These are phyloP conservation scores for Macquaria australasica DNA, from an alignment of 2,113 vertebrate genomes.

Conservation along the genomic window DNA sequence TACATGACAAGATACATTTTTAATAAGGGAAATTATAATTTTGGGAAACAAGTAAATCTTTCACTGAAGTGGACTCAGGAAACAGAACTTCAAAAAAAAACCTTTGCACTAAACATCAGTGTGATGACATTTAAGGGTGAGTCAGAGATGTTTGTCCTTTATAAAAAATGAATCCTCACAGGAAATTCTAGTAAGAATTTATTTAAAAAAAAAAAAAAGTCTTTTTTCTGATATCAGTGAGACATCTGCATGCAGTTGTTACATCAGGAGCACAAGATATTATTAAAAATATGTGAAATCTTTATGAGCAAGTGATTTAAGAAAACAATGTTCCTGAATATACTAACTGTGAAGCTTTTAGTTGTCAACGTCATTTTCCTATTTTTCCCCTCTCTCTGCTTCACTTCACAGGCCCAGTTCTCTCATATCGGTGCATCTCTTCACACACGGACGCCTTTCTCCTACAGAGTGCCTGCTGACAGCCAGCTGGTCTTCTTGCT, in stretches of 20 bases:
- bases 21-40: background rate
- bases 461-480: slow-evolving; percentile 91
- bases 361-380: background rate
- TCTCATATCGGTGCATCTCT: slow-evolving; percentile 94
- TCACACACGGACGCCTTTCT: slow-evolving; percentile 94
- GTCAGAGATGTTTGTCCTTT: background rate
- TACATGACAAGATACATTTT: background rate
- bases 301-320: background rate
- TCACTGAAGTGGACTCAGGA: background rate
- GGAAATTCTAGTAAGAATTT: background rate
- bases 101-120: background rate
- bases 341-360: background rate
- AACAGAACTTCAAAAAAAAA: too few relatives aligned
- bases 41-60: background rate
- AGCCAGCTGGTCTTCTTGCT: slow-evolving; percentile 88
- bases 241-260: background rate
- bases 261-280: background rate
- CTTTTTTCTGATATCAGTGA: background rate
- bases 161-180: background rate
- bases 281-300: background rate
- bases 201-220: background rate
- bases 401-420: slow-evolving; percentile 90
- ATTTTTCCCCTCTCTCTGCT: slow-evolving; percentile 30
- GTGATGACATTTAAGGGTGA: background rate
- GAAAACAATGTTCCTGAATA: background rate